Evolutionary conservation across 1,140 invertebrate genomes (phyloP), one percentile per base, ranked within the genome.

Genomic region (Aporrectodea caliginosa): DNA sequence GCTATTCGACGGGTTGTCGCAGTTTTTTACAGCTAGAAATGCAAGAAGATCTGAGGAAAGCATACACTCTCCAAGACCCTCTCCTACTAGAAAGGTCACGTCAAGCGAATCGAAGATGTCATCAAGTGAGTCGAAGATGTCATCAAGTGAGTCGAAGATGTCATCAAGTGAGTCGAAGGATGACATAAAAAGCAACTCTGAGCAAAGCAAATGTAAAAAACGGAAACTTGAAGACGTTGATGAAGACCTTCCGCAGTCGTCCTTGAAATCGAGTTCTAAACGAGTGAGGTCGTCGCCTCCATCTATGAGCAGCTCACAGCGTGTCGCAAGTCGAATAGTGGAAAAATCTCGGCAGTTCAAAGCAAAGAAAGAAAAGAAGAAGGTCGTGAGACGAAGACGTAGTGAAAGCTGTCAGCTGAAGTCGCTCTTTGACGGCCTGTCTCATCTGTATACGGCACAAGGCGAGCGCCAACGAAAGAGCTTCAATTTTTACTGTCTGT

Each of bases 361-460:
- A 58, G 43, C 22, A 22, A 58, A 58, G 22, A 58, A 22, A 58
- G n/a, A n/a, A n/a, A n/a, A n/a, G n/a, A n/a, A n/a, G n/a, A n/a
- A n/a, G n/a, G n/a, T n/a, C n/a, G 43, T 58, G 6, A 22, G 43
- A 12, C 43, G 43, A 58, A 58, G 43, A 58, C 43, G 43, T 12
- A 22, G 43, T 12, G 43, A 91, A 32, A 89, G 90, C 82, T 90
- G 91, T 2, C 92, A 93, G 81, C 85, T 94, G 16, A 92, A 92
- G 76, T 92, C 93, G 30, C 88, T 95, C 0, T 94, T 93, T 88
- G 94, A 95, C 86, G 93, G 94, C 1, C 89, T 95, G 12, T 94
- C 93, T 79, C 93, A 95, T 86, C 92, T 94, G 82, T 95, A 93
- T 85, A 92, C 92, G 68, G 90, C 92, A 32, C 91, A 91, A 6